Base-by-base conservation (phyloP, 2,797 vertebrate species). In the Tachyglossus aculeatus region DNA sequence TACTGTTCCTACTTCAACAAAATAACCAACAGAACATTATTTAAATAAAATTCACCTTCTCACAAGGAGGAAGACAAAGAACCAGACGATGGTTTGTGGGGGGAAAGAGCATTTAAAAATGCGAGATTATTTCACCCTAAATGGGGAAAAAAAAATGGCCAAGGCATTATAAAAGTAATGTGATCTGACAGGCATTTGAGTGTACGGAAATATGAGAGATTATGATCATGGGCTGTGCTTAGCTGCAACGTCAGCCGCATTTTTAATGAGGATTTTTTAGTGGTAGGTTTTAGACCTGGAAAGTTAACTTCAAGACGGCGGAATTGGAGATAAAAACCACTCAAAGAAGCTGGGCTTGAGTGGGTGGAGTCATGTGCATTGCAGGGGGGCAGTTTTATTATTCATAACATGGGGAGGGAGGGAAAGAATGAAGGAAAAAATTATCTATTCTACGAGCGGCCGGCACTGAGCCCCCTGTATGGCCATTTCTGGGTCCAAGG, bases 11-110 rank as follows among this genome's bases (percentile, higher is more conserved):
- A 51, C 63, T 81, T 50, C n/a, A n/a, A 62, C 10, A 40, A 19
- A 50, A 55, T 33, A 34, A 62, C 32, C 13, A 51, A 36, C 34
- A 52, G 29, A 74, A 56, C 29, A 54, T 25, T 48, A 74, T 71
- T 57, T 39, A 79, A 37, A 59, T 67, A 67, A 78, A 45, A 22
- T 48, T 47, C 51, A 40, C 16, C 11, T 58, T 65, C 32, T 70
- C 25, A 52, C 29, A 69, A 73, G 41, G 9, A 36, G 9, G 66
- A 76, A 19, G n/a, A 41, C 44, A 19, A 18, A 47, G 44, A n/a
- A n/a, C n/a, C 55, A 66, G 27, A 24, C 43, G 45, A 71, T 32
- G 56, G 24, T 45, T 52, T 47, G 12, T 47, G 32, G 65, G 44
- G 59, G 72, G 45, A 21, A 47, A 19, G 40, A 66, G 44, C 18